phyloP scores from a whole-genome alignment of 2,113 vertebrate species.

The Myocastor coypus region DNA sequence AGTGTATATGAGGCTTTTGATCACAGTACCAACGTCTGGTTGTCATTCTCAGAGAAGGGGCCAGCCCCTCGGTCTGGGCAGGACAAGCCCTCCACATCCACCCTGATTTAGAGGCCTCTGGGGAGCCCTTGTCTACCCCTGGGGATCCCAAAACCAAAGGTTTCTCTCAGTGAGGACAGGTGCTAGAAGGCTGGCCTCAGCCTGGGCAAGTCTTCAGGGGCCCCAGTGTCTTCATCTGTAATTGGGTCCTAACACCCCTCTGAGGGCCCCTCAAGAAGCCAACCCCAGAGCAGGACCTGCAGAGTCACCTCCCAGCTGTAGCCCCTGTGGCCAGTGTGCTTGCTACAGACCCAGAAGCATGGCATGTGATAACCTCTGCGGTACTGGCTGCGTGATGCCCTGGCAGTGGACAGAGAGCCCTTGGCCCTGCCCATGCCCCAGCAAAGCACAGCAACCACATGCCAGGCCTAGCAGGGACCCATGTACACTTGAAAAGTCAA shows the following conservation, averaged over 20 bases:
- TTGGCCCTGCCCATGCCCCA: not conserved
- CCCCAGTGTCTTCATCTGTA: not conserved
- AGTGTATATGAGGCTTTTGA: not conserved
- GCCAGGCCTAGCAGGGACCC: not conserved
- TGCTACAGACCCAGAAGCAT: not conserved
- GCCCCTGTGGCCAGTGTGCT: fast-evolving
- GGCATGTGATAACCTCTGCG: not conserved
- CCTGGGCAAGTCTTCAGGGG: not conserved
- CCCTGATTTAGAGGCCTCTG: not conserved
- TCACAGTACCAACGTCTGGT: not conserved
- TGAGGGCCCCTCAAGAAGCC: not conserved
- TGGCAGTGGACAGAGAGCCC: not conserved
- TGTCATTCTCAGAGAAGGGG: not conserved
- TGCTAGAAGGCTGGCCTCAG: not conserved
- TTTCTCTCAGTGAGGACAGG: not conserved
- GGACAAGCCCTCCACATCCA: not conserved
- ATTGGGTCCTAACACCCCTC: not conserved
- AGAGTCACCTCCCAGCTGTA: not conserved
- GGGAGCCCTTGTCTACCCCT: not conserved
- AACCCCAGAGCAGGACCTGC: not conserved
- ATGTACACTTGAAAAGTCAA: not conserved
- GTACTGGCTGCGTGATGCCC: not conserved
- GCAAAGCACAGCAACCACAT: too few relatives aligned
- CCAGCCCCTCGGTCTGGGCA: fast-evolving
- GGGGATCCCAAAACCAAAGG: not conserved